Base-by-base conservation (phyloP, 2,888 invertebrate genomes). In the Electrophaes corylata region DNA sequence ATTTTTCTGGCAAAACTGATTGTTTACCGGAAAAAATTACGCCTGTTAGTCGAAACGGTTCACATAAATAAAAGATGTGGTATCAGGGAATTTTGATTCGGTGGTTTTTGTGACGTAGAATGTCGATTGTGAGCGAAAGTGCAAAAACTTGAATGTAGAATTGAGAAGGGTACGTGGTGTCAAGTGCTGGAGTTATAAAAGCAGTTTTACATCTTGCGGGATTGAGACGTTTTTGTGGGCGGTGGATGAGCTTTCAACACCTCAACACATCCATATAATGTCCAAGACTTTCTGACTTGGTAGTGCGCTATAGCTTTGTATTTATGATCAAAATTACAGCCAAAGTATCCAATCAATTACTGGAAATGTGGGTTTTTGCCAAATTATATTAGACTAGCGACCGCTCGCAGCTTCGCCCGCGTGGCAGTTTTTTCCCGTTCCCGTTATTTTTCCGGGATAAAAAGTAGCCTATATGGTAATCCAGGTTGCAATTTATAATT, bases 21-120 rank as follows among this genome's bases (percentile, higher is more conserved):
- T 91, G 91, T 91, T 91, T 91, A 86, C 82, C 85, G 91, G 91
- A 91, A 91, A 91, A 91, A 91, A 91, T 91, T 88, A 90, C 89
- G 87, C 79, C 90, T 89, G 91, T 91, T 90, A 90, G 87, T 78
- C 83, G 86, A 82, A 85, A 80, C 83, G 83, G 77, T 70, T 75
- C 69, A 76, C 70, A 91, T 91, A 89, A 90, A 91, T 91, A 91
- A 91, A 90, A 91, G 88, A 91, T 91, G 86, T 59, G 77, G 71
- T 77, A 75, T 73, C 69, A 71, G 81, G 80, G 91, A 90, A 91
- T 91, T 90, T 91, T 90, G 91, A 91, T 91, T 90, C 86, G 88
- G 81, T 81, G 29, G 65, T 88, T 90, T 91, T 91, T 89, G 82
- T 48, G 20, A 12, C 33, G 56, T 58, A 56, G 75, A 74, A 79